phyloP scores from a whole-genome alignment of 2,113 vertebrate genomes.

The Calypte anna region DNA sequence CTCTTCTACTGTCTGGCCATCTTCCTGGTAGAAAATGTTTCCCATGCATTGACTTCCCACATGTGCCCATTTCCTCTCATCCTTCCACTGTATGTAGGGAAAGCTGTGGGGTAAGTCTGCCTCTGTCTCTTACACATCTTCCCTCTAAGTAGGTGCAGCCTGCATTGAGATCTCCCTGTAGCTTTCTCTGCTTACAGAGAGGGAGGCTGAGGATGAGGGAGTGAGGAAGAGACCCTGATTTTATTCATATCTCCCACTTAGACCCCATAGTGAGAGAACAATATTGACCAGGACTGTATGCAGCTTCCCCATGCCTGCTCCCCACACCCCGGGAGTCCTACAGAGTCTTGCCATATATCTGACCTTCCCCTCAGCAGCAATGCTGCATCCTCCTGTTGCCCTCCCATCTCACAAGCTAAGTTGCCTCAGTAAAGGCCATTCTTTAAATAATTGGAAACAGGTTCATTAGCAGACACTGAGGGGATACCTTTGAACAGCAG shows the following conservation, averaged over 20 bases:
- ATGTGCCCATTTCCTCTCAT: fast-evolving
- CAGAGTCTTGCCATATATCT: background rate
- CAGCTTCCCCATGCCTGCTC: background rate
- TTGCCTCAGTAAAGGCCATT: background rate
- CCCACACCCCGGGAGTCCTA: background rate
- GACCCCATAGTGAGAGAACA: background rate
- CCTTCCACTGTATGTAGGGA: background rate
- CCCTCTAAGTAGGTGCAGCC: background rate
- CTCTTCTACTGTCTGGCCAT: background rate
- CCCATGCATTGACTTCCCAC: background rate
- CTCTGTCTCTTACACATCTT: background rate
- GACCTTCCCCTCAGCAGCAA: background rate
- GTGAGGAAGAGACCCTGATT: background rate
- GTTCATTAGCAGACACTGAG: background rate
- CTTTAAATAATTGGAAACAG: background rate
- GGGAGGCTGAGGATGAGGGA: background rate
- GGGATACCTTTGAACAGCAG: background rate
- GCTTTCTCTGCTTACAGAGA: background rate
- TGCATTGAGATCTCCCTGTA: background rate
- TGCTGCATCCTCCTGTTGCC: background rate
- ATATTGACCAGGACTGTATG: background rate
- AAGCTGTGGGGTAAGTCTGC: background rate
- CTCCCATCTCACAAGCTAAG: background rate
- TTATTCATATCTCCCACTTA: background rate
- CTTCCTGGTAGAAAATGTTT: background rate